Base-by-base conservation (phyloP, 1,140 invertebrate genomes). In the Papilio glaucus region DNA sequence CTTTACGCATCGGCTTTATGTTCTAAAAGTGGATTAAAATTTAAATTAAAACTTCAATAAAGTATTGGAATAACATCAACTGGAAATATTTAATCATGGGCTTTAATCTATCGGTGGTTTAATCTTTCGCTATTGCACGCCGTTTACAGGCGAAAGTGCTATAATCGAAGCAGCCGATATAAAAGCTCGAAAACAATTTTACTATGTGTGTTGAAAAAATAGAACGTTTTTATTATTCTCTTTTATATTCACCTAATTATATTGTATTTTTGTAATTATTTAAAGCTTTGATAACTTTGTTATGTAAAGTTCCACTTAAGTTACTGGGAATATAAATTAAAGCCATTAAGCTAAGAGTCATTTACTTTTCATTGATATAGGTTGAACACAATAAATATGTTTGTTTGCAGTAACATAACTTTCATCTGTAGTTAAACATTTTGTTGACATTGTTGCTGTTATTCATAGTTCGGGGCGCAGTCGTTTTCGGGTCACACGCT, bases 401-500 rank as follows among this genome's bases (percentile, higher is more conserved):
- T 12, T 21, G 21, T 57, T 57, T 57, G 49, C 3, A 24, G 24
- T 57, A 12, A 10, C 49, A 24, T 53, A 53, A 53, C 21, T 57
- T 57, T 57, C 9, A 12, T 24, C 4, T 12, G 49, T 57, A 13
- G 18, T 57, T 57, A 57, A 57, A 57, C 49, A 57, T 57, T 57
- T 57, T 26, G 49, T 57, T 57, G 49, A 57, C 49, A 24, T 21
- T 12, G 21, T 9, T 18, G 49, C 21, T 24, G 49, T 24, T 24
- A 53, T 57, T 57, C 49, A 57, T 57, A 26, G 49, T 57, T 24
- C 49, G 21, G 49, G 10, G 24, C 18, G 21, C 49, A 57, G 49
- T 57, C 21, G 49, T 57, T 57, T 57, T 57, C 24, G 9, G 49
- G 49, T 57, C 49, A 57, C 18, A 24, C 21, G 49, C 21, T 57